Evolutionary conservation across 2,113 vertebrate genomes (phyloP).

Genomic region (Tragelaphus scriptus): DNA sequence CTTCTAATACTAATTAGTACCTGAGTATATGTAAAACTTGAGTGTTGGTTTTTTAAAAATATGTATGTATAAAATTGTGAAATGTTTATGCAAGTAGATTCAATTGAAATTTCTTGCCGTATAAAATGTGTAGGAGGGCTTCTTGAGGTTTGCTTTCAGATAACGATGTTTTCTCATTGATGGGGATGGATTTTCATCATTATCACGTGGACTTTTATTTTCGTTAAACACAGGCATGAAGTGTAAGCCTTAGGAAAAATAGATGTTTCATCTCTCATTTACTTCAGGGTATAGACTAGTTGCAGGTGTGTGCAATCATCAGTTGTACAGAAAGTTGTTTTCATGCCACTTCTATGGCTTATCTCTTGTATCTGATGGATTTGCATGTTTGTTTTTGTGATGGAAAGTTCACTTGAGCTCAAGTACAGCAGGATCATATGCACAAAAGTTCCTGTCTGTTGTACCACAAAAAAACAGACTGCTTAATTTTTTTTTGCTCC

Average conservation of each 20-base stretch:
- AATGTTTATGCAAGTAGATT: conserved; percentile 76
- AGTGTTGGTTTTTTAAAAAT: conserved; percentile 72
- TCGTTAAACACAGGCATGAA: background rate
- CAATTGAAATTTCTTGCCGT: conserved; percentile 39
- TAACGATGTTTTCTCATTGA: conserved; percentile 20
- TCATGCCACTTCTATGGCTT: background rate
- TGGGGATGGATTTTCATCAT: background rate
- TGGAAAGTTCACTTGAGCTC: conserved; percentile 20
- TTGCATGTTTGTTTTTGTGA: conserved; percentile 10
- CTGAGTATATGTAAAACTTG: conserved; percentile 78
- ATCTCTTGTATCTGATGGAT: background rate
- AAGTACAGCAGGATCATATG: background rate
- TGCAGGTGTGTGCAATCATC: background rate
- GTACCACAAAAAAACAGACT: background rate
- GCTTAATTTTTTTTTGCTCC: background rate
- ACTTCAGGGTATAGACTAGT: background rate
- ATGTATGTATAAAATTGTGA: conserved; percentile 72
- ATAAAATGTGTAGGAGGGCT: conserved; percentile 30
- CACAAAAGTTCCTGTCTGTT: background rate
- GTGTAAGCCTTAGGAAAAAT: background rate
- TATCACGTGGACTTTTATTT: conserved; percentile 11
- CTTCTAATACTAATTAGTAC: conserved; percentile 76
- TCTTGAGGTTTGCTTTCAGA: conserved; percentile 9
- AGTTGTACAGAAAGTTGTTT: background rate
- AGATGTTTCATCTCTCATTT: background rate